phyloP scores from a whole-genome alignment of 2,888 invertebrate genomes.

The Baccha elongata region DNA sequence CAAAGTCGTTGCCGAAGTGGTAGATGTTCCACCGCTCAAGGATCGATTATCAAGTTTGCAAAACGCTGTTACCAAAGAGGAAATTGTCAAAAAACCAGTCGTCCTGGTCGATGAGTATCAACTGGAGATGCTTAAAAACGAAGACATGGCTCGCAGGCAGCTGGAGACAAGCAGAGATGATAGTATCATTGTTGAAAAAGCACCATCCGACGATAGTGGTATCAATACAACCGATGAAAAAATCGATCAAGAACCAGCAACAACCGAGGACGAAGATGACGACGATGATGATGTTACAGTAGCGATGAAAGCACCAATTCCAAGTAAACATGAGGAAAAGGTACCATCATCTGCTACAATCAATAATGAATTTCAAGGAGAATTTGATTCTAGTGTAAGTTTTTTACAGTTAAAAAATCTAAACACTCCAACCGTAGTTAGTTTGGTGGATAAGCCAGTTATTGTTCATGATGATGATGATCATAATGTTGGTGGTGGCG shows the following conservation, averaged over 20 bases:
- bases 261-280: slow-evolving; percentile 62
- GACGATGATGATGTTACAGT: slow-evolving; percentile 73
- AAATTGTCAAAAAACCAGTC: slow-evolving; percentile 79
- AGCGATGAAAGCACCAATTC: slow-evolving; percentile 24
- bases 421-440: slow-evolving; percentile 71
- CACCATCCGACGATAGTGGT: slow-evolving; percentile 85
- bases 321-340: slow-evolving; percentile 52
- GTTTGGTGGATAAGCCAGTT: slow-evolving; percentile 72
- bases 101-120: slow-evolving; percentile 83
- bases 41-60: slow-evolving; percentile 81
- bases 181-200: slow-evolving; percentile 56
- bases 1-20: slow-evolving; percentile 79
- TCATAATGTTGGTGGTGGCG: slow-evolving; percentile 53
- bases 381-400: slow-evolving; percentile 74
- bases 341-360: slow-evolving; percentile 58
- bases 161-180: slow-evolving; percentile 57
- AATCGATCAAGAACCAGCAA: slow-evolving; percentile 74
- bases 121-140: slow-evolving; percentile 83
- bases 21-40: slow-evolving; percentile 81
- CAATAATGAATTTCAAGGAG: slow-evolving; percentile 69
- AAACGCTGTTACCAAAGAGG: slow-evolving; percentile 81
- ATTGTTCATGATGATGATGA: slow-evolving; percentile 62
- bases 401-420: slow-evolving; percentile 69
- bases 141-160: slow-evolving; percentile 77
- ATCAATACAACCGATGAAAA: slow-evolving; percentile 88